Evolutionary conservation across 2,888 invertebrate genomes (phyloP).

Genomic region (Sarcophaga rosellei): DNA sequence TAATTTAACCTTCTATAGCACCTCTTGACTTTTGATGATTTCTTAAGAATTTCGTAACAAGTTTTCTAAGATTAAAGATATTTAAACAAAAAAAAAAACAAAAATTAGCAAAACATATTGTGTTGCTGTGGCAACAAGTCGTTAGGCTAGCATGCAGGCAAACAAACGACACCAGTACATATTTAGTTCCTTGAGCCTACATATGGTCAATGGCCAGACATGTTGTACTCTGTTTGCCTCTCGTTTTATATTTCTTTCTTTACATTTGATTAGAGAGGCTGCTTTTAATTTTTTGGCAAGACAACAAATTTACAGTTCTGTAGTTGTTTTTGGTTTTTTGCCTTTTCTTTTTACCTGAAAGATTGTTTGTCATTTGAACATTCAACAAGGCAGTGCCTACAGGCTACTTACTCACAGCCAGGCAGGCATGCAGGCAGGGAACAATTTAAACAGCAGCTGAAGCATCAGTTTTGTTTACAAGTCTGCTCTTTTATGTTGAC

Average conservation of each 20-base stretch:
- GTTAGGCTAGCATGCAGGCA: constrained; percentile 34
- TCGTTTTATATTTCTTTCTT: not conserved
- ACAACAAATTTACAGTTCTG: constrained; percentile 48
- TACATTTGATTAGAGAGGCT: constrained; percentile 38
- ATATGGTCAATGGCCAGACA: constrained; percentile 71
- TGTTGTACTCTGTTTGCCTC: constrained; percentile 1
- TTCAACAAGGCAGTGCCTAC: no score
- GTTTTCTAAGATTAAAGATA: constrained; percentile 54
- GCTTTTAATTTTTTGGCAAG: constrained; percentile 58
- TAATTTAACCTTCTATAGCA: constrained; percentile 43
- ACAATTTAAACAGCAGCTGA: not conserved
- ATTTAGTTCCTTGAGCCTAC: constrained; percentile 75
- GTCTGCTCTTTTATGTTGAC: constrained; percentile 26
- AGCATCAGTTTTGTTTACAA: constrained; percentile 8
- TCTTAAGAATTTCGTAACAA: constrained; percentile 57
- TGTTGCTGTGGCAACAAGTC: constrained; percentile 28
- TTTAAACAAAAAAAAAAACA: constrained; percentile 9
- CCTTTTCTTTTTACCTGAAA: constrained; percentile 8
- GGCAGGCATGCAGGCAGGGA: constrained; percentile 7
- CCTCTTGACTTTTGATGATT: constrained; percentile 46
- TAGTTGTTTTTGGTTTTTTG: not conserved
- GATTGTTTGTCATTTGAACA: not conserved
- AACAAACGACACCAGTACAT: no score
- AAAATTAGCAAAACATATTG: not conserved
- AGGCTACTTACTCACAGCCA: not conserved